Evolutionary conservation across 2,113 vertebrate species (phyloP).

Genomic region (Picathartes gymnocephalus): DNA sequence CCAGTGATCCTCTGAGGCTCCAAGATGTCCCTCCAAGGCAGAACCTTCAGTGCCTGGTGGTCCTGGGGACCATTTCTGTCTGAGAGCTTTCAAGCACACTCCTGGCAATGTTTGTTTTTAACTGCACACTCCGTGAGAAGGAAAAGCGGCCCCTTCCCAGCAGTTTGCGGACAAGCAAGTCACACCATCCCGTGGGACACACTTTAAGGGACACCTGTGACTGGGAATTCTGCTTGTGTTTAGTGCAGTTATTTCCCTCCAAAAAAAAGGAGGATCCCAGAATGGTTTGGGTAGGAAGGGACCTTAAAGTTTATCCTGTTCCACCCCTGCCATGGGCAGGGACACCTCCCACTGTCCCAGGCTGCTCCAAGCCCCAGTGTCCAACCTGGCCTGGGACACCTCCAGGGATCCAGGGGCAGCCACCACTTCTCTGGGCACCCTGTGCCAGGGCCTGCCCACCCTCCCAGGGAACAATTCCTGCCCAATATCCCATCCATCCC

Average conservation of each 20-base stretch:
- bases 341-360: background rate
- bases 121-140: background rate
- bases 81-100: background rate
- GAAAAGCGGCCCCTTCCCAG: background rate
- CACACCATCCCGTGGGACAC: background rate
- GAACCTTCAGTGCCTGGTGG: background rate
- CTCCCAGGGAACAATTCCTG: background rate
- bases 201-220: background rate
- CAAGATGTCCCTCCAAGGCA: background rate
- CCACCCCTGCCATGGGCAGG: background rate
- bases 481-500: background rate
- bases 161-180: background rate
- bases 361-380: background rate
- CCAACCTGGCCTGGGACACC: background rate
- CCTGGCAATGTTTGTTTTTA: background rate
- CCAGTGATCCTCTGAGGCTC: background rate
- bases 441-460: background rate
- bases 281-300: background rate
- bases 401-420: background rate
- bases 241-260: background rate
- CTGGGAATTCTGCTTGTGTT: background rate
- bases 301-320: rapidly evolving
- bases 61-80: background rate
- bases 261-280: background rate
- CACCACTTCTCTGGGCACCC: background rate